phyloP scores from a whole-genome alignment of 2,888 invertebrate species.

The Crepidodera aurea region DNA sequence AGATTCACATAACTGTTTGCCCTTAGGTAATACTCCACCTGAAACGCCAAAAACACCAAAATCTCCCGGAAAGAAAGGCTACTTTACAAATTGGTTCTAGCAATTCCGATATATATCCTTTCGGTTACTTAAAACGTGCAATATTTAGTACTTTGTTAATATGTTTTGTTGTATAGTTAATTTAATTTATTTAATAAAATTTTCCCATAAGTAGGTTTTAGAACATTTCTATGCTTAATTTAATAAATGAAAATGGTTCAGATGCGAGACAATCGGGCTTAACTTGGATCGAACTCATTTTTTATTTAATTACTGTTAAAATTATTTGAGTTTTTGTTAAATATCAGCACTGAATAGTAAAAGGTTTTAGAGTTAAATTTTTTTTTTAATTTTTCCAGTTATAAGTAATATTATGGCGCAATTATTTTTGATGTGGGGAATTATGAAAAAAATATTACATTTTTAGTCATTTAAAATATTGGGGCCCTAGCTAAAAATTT shows the following conservation, averaged over 20 bases:
- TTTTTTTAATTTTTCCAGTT: no score
- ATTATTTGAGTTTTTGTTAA: no score
- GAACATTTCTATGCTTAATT: not conserved
- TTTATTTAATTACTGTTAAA: no score
- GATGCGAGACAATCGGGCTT: no score
- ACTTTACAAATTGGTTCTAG: constrained; percentile 56
- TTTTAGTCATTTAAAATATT: no score
- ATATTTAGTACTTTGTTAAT: constrained; percentile 2
- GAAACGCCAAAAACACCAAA: constrained; percentile 51
- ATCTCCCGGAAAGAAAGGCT: constrained; percentile 53
- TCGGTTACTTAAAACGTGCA: constrained; percentile 19
- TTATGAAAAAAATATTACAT: no score
- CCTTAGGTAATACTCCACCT: constrained; percentile 35
- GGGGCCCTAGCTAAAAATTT: no score
- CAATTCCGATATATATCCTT: constrained; percentile 12
- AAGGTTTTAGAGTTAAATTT: no score
- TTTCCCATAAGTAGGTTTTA: not conserved
- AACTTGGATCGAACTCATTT: no score
- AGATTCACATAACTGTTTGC: constrained; percentile 1
- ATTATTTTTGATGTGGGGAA: no score
- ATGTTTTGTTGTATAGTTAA: not conserved
- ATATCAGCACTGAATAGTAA: no score
- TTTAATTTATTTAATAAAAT: constrained; percentile 16
- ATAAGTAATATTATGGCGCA: no score
- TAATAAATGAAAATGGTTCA: not conserved